phyloP scores from a whole-genome alignment of 2,113 vertebrate genomes.

The Dermatemys mawii region DNA sequence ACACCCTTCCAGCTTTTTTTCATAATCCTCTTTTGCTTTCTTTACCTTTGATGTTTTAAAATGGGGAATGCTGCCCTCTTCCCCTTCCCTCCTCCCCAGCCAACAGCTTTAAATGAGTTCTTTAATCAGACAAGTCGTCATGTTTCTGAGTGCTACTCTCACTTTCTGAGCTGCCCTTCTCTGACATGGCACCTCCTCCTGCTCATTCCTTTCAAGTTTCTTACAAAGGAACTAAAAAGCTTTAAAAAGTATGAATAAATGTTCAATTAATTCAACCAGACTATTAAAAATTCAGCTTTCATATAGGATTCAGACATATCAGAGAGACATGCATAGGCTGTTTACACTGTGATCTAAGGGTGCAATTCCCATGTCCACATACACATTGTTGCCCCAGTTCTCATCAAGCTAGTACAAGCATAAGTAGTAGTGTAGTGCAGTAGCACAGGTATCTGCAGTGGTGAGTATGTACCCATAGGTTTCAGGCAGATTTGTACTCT shows the following conservation, averaged over 20 bases:
- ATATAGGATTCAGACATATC: background rate
- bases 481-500: background rate
- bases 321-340: background rate
- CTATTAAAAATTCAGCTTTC: background rate
- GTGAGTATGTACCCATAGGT: background rate
- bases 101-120: background rate
- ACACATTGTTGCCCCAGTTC: background rate
- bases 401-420: background rate
- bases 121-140: background rate
- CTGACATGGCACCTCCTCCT: background rate
- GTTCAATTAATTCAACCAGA: background rate
- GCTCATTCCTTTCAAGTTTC: background rate
- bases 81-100: background rate
- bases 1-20: background rate
- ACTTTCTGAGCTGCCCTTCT: background rate
- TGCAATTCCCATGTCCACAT: background rate
- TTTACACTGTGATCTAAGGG: no score
- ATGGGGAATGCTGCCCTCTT: background rate
- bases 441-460: background rate
- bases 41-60: background rate
- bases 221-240: background rate
- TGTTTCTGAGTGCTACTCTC: background rate
- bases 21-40: slow-evolving; percentile 12
- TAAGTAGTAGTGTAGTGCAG: background rate
- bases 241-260: background rate